A percentile compares a stretch with the other conserved stretches of the same genome.
Evolutionary conservation across 2,797 vertebrate species (phyloP).

Genomic region (Taenioides sp.): DNA sequence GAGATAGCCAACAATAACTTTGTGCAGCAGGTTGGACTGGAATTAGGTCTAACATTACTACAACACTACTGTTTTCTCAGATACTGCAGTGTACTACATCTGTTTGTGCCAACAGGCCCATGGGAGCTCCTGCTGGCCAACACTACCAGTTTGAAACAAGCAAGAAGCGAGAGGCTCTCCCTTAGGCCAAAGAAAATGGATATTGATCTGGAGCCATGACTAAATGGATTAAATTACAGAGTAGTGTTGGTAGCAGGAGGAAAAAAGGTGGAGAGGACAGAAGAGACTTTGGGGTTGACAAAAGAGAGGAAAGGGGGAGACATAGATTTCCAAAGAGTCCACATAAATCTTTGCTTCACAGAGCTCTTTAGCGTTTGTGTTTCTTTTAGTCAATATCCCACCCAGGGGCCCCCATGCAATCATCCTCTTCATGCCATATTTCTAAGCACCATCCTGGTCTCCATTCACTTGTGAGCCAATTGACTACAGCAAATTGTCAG

Average conservation of each 20-base stretch:
- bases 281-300: slow-evolving; percentile 33
- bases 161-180: slow-evolving; percentile 55
- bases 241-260: slow-evolving; percentile 57
- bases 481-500: slow-evolving; percentile 52
- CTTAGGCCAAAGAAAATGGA: slow-evolving; percentile 64
- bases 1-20: neutral
- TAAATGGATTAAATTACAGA: slow-evolving; percentile 76
- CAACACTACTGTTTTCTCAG: slow-evolving; percentile 38
- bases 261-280: slow-evolving; percentile 27
- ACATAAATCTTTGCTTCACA: slow-evolving; percentile 35
- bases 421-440: slow-evolving; percentile 34
- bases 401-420: slow-evolving; percentile 37
- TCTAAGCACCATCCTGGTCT: slow-evolving; percentile 41
- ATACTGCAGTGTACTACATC: slow-evolving; percentile 47
- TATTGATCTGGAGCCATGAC: slow-evolving; percentile 76
- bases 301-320: slow-evolving; percentile 21
- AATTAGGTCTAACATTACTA: slow-evolving; percentile 33
- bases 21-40: slow-evolving; percentile 23
- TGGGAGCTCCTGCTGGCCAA: slow-evolving; percentile 61
- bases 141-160: slow-evolving; percentile 52
- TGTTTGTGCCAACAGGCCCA: slow-evolving; percentile 49
- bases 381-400: slow-evolving; percentile 45
- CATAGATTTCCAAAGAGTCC: slow-evolving; percentile 27
- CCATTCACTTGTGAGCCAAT: slow-evolving; percentile 49
- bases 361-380: slow-evolving; percentile 24